Base-by-base conservation (phyloP, 2,888 invertebrate genomes). In the Anagyrus pseudococci region DNA sequence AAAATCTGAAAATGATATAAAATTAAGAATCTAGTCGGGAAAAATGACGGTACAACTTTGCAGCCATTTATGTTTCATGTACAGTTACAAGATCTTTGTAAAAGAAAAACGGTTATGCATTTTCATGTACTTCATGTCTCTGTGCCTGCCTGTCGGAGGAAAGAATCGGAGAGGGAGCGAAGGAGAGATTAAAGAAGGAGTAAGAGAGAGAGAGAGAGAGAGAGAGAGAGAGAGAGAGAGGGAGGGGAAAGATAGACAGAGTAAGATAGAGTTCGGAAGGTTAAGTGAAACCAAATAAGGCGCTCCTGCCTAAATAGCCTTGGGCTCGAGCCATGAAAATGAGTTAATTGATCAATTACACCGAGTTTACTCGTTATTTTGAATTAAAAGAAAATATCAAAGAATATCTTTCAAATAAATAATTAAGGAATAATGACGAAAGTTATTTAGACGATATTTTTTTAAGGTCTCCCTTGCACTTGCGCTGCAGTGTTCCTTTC, bases 231-330 rank as follows among this genome's bases (percentile, higher is more conserved):
- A 29, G 29, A 29, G 29, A 4, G 15, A 37, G 33, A 10, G n/a
- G n/a, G n/a, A n/a, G n/a, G 20, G 17, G 10, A 13, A 13, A 22
- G 46, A 46, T 17, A 46, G 46, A 46, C 6, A 19, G 20, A 29
- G 29, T 7, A 10, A 4, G 15, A 37, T 10, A 10, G 43, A 54
- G 48, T 60, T 54, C 48, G 23, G 26, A 49, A 60, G 40, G 47
- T 54, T 54, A 48, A 53, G 43, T 22, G 33, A 60, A 54, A 49
- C 33, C 17, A 60, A 54, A 54, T 54, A 54, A 49, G 20, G 29
- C 15, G 19, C 40, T 48, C 22, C 6, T 37, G 29, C n/a, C 26
- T 44, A 49, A 29, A 25, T 40, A 37, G 10, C 54, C 43, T 26
- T 47, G 20, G 40, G 7, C 43, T 61, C 8, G 17, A 49, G 23